A percentile compares a stretch with the other conserved stretches of the same genome.
Conservation (phyloP, 2,113 vertebrate species). For the Chaetodon auriga region DNA sequence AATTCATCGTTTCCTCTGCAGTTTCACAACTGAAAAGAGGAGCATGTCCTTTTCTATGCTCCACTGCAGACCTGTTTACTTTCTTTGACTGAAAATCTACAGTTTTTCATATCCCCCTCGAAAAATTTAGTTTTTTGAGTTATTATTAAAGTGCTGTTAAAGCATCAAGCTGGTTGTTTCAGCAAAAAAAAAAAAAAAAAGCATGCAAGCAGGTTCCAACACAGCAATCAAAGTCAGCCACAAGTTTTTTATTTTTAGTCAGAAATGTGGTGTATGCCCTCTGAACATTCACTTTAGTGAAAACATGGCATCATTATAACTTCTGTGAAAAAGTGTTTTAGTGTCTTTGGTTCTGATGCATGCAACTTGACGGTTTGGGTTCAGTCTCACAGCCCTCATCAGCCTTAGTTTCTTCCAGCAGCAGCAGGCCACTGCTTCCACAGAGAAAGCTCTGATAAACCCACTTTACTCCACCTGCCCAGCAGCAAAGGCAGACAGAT, state of each 20-base stretch:
- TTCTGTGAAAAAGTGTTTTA: not conserved
- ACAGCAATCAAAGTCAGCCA: not conserved
- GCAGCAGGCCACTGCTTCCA: not conserved
- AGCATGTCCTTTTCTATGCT: slow-evolving; percentile 9
- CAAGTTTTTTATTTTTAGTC: not conserved
- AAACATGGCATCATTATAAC: not conserved
- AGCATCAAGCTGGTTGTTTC: slow-evolving; percentile 1
- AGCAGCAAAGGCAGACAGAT: not conserved
- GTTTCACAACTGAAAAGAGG: slow-evolving; percentile 31
- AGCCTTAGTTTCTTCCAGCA: not conserved
- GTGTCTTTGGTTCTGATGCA: not conserved
- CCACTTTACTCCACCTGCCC: too few species aligned
- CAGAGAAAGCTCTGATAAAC: too few species aligned
- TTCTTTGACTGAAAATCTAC: not conserved
- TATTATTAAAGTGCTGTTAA: not conserved
- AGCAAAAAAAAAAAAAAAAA: too few species aligned
- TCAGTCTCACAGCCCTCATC: not conserved
- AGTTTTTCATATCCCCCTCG: not conserved
- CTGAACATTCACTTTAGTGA: not conserved
- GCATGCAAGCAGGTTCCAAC: not conserved
- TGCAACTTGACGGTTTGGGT: not conserved
- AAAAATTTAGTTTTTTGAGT: not conserved
- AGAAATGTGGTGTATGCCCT: not conserved
- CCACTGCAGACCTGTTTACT: not conserved
- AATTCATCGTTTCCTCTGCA: slow-evolving; percentile 39